These are phyloP conservation scores for Charina bottae DNA, from an alignment of 2,113 vertebrate genomes.

Conservation along the genomic window DNA sequence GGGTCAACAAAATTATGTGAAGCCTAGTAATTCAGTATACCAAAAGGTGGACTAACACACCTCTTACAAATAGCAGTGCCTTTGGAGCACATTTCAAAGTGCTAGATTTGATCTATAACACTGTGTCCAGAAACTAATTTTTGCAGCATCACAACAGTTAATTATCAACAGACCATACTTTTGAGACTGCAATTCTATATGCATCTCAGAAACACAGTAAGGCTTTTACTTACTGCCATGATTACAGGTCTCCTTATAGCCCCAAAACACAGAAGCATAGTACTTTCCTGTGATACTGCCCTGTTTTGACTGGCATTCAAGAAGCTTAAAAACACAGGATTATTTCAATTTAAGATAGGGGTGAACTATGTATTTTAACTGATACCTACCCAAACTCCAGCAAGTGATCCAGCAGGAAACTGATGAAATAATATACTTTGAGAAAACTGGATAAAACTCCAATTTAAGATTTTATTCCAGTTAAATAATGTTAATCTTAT, in stretches of 20 bases:
- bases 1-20: background rate
- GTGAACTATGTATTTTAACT: background rate
- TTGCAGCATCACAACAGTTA: background rate
- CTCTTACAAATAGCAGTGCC: background rate
- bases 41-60: background rate
- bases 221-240: background rate
- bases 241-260: background rate
- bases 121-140: background rate
- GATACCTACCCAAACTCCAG: background rate
- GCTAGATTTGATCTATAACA: background rate
- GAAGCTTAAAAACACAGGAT: background rate
- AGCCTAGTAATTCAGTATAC: background rate
- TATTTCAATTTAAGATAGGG: background rate
- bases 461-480: background rate
- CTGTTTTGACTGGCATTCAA: background rate
- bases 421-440: background rate
- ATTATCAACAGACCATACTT: background rate
- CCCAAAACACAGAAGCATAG: background rate
- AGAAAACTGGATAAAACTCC: background rate
- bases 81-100: background rate
- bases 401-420: background rate
- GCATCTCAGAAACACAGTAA: background rate
- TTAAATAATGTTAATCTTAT: background rate
- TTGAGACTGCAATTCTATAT: background rate
- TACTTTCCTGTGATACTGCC: background rate